Evolutionary conservation across 2,113 vertebrate species (phyloP), one percentile per base, ranked within the genome.

Genomic region (Oreotrochilus melanogaster): DNA sequence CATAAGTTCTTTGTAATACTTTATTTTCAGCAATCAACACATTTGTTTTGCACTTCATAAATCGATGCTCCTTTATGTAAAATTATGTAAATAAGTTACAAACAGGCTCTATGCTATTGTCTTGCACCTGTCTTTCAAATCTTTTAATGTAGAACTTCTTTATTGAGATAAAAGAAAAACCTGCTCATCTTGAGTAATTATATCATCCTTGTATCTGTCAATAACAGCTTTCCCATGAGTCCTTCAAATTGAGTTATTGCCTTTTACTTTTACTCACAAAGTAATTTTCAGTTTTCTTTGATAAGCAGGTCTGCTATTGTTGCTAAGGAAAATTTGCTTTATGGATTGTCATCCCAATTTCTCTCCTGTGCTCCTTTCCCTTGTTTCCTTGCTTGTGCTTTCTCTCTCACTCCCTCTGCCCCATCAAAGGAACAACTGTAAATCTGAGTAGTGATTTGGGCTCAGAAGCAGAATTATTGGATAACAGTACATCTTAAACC

Each of bases 11-110:
- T 70, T 33, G 57, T 85, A 90, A 90, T 87, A 53, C 57, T 95
- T 93, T 33, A 48, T 93, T 95, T 97, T 91, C 37, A 47, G 42
- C 88, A 45, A 95, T 95, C 78, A 92, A 45, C 8, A 17, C 30
- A 75, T 83, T 96, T 87, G 64, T 85, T 97, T 93, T 88, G 84
- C 51, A 67, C 56, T 92, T 96, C 69, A 91, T 90, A 85, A 57
- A 73, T 86, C 86, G 76, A 39, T 74, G 69, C 33, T 85, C 64
- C 51, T 95, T 92, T 90, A 61, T 78, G 92, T 61, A 88, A 96
- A 97, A 96, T 93, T 95, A 97, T 88, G 69, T 92, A 96, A 96
- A 97, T 96, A 65, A 91, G 53, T 62, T 31, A 82, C 56, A 90
- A 95, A 87, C 35, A 88, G 51, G 57, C 61, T 96, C 92, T 91